A percentile compares a stretch with the other conserved stretches of the same genome.
These are phyloP conservation scores for Nylanderia fulva DNA, from an alignment of 1,140 invertebrate species.

Conservation along the genomic window DNA sequence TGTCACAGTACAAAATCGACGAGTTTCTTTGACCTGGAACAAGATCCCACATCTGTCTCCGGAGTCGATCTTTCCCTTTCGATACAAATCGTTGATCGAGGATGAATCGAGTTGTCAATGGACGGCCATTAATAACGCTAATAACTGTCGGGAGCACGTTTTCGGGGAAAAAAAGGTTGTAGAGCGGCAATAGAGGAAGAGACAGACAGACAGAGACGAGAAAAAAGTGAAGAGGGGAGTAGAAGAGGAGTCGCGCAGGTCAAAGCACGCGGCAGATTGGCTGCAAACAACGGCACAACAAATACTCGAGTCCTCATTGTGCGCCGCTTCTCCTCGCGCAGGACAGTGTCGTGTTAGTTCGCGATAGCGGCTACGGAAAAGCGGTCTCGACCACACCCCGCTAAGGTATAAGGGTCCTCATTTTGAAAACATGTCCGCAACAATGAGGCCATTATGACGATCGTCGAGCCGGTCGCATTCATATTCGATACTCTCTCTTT, in stretches of 20 bases:
- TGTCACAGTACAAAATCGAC: slow-evolving; percentile 36
- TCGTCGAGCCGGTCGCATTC: slow-evolving; percentile 75
- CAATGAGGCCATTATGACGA: slow-evolving; percentile 85
- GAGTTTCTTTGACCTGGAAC: slow-evolving; percentile 42
- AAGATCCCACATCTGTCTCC: slow-evolving; percentile 67
- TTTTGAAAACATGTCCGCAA: slow-evolving; percentile 86
- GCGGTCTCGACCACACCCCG: slow-evolving; percentile 7
- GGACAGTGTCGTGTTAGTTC: slow-evolving; percentile 71
- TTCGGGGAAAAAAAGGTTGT: slow-evolving; percentile 68
- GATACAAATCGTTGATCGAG: slow-evolving; percentile 67
- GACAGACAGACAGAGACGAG: slow-evolving; percentile 18
- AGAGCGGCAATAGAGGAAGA: not conserved
- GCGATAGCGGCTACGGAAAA: slow-evolving; percentile 25
- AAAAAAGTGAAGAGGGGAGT: slow-evolving; percentile 50
- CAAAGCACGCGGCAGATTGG: slow-evolving; percentile 80
- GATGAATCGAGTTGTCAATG: slow-evolving; percentile 78
- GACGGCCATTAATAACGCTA: slow-evolving; percentile 84
- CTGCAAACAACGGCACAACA: slow-evolving; percentile 85
- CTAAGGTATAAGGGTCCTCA: slow-evolving; percentile 74
- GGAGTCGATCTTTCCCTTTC: slow-evolving; percentile 55
- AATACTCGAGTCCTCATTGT: slow-evolving; percentile 84
- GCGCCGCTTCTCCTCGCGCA: slow-evolving; percentile 39
- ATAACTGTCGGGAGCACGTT: slow-evolving; percentile 80
- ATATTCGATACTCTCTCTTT: slow-evolving; percentile 60
- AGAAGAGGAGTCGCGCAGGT: slow-evolving; percentile 65